Base-by-base conservation (phyloP, 2,113 vertebrate species). In the Aegithalos caudatus region DNA sequence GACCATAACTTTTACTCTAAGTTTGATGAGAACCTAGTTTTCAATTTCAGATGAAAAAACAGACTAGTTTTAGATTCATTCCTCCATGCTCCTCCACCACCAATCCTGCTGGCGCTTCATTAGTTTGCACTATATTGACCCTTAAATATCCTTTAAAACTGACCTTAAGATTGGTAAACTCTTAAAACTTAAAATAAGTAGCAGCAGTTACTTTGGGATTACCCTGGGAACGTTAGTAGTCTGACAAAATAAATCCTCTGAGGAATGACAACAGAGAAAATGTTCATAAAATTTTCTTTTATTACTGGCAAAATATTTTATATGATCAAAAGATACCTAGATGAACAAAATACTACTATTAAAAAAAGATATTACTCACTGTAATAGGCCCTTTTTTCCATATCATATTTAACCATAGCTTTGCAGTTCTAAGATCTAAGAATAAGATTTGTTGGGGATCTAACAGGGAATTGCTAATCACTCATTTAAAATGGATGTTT, bases 341-440 rank as follows among this genome's bases (percentile, higher is more conserved):
- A 40, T 56, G 14, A 90, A 73, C 4, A 58, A 33, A 74, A 38
- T 60, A 37, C 29, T 86, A 3, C 24, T 51, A 37, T 3, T 42
- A 20, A 48, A n/a, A 56, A 62, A 87, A 14, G 0, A 0, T 19
- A 40, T 58, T 67, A 16, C 2, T 1, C 8, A 60, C 2, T 5
- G 12, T 29, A 47, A 29, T 12, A 81, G 1, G 1, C 3, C 0
- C 2, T 42, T 66, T 54, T 38, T 86, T 91, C 60, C 16, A 14
- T 60, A 29, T 17, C 0, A 18, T 27, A 65, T 56, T 56, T 72
- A 72, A 38, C 4, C 6, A 11, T 16, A 87, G 7, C 1, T 69
- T 72, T 82, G 35, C 17, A 17, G 10, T 35, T 81, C 18, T 66
- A 53, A 71, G 11, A 21, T 53, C 37, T 44, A 58, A 87, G 45